Percentiles rank a stretch among this genome's conserved stretches.
These are phyloP conservation scores for Eustalomyia histrio DNA, from an alignment of 2,888 invertebrate species.

Conservation along the genomic window DNA sequence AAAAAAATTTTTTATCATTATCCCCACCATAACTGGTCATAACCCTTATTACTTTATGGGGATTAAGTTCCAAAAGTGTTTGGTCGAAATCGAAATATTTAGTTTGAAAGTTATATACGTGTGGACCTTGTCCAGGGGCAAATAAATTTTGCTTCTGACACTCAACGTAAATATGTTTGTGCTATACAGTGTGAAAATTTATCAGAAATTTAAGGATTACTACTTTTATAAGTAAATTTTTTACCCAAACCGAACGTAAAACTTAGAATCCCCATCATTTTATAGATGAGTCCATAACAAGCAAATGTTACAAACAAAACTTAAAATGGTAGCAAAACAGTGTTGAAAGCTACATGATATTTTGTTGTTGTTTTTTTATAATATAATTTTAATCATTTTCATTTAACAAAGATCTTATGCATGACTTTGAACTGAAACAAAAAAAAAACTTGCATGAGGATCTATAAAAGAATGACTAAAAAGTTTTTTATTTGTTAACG, in stretches of 20 bases:
- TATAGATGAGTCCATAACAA: not conserved
- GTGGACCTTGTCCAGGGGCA: no score
- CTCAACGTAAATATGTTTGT: no score
- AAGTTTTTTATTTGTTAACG: constrained; percentile 52
- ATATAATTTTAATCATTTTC: not conserved
- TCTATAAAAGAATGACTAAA: constrained; percentile 53
- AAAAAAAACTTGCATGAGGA: constrained; percentile 16
- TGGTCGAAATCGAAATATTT: no score
- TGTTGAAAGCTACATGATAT: constrained; percentile 65
- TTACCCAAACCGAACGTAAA: not conserved
- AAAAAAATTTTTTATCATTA: no score
- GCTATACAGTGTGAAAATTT: no score
- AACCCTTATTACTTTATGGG: no score
- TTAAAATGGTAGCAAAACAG: constrained; percentile 63
- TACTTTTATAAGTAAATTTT: no score
- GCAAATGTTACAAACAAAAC: constrained; percentile 24
- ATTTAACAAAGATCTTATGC: constrained; percentile 55
- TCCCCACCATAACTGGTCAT: no score
- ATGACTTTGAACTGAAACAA: constrained; percentile 16
- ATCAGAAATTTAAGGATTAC: no score
- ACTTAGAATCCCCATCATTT: not conserved
- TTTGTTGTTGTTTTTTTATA: constrained; percentile 49
- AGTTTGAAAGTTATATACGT: no score
- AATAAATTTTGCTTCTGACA: no score
- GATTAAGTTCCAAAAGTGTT: no score